Conservation (phyloP, 2,113 vertebrate species). For the Phycodurus eques region DNA sequence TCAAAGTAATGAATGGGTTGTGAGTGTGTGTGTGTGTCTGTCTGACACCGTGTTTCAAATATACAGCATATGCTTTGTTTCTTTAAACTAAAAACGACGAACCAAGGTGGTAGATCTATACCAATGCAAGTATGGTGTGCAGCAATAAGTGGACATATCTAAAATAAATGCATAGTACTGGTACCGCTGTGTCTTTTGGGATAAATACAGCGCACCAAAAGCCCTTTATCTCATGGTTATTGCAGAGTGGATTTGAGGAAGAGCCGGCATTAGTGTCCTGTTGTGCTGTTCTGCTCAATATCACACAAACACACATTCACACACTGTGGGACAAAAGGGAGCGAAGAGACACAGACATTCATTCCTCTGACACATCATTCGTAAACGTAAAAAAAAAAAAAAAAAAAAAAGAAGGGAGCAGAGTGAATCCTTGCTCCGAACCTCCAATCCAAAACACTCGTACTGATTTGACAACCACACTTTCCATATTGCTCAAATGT, state of each 20-base stretch:
- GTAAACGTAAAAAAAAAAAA: conserved; percentile 1
- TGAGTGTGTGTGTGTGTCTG: too few species aligned
- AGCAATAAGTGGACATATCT: too few species aligned
- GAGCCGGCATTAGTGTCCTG: conserved; percentile 12
- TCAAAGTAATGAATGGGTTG: too few species aligned
- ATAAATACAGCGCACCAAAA: neutral
- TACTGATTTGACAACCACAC: conserved; percentile 5
- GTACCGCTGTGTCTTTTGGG: too few species aligned
- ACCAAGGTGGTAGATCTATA: too few species aligned
- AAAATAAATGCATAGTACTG: too few species aligned
- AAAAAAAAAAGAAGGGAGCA: neutral
- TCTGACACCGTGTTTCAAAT: too few species aligned
- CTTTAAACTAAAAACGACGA: too few species aligned
- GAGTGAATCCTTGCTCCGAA: neutral
- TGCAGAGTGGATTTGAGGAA: neutral
- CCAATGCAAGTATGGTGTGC: too few species aligned
- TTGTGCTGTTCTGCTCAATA: conserved; percentile 29
- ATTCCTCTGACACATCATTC: conserved; percentile 11
- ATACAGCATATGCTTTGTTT: too few species aligned
- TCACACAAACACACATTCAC: conserved; percentile 18
- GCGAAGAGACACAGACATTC: conserved; percentile 1
- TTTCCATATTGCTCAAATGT: conserved; percentile 9
- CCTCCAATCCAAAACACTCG: conserved; percentile 18
- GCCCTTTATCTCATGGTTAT: conserved; percentile 10
- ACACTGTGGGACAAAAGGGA: neutral